Conservation (phyloP, 2,113 vertebrate species). For the Neofelis nebulosa region DNA sequence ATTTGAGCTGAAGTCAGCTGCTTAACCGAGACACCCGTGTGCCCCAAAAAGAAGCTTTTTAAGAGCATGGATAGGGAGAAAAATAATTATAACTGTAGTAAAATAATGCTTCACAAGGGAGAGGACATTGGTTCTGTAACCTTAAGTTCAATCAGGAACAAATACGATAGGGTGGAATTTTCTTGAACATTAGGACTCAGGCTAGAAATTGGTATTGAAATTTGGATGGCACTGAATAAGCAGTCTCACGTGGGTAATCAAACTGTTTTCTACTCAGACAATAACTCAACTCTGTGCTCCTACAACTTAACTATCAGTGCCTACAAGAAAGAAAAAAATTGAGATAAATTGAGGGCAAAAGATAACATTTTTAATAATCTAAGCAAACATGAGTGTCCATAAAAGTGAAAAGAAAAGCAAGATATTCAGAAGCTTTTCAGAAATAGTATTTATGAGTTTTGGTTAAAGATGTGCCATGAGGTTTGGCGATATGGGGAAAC, state of each 20-base stretch:
- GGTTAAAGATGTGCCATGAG: not conserved
- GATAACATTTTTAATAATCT: not conserved
- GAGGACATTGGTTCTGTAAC: not conserved
- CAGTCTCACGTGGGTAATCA: not conserved
- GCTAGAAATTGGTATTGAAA: not conserved
- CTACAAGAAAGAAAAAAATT: not conserved
- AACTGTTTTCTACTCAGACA: not conserved
- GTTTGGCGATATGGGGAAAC: not conserved
- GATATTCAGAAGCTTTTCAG: not conserved
- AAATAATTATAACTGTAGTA: not conserved
- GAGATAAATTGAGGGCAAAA: not conserved
- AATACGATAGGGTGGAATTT: accelerated
- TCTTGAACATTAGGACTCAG: not conserved
- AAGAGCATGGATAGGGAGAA: not conserved
- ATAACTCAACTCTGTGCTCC: not conserved
- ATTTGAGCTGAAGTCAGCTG: too few species aligned
- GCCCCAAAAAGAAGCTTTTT: not conserved
- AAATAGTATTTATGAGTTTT: not conserved
- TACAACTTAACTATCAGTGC: not conserved
- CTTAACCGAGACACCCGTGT: too few species aligned
- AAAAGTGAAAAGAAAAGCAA: not conserved
- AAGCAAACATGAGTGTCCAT: not conserved
- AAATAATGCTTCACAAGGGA: not conserved
- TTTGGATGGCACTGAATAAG: not conserved
- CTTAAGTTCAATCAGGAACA: not conserved